Percentiles rank a stretch among this genome's conserved stretches.
These are phyloP conservation scores for Hydropsyche tenuis DNA, from an alignment of 1,140 invertebrate species.

Conservation along the genomic window DNA sequence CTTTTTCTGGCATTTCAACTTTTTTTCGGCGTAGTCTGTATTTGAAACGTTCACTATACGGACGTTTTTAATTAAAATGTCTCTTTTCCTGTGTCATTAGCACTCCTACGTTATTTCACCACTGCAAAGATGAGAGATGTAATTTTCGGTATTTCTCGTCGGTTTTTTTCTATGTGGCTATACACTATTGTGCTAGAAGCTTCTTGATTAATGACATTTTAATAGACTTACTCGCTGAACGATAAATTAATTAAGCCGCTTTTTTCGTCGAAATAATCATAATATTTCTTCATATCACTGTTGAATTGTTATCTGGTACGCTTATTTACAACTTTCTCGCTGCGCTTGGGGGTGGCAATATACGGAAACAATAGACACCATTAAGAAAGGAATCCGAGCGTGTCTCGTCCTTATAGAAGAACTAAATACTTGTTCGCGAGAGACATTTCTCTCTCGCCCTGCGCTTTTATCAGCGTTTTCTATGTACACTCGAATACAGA, in stretches of 20 bases:
- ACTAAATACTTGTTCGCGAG: constrained; percentile 15
- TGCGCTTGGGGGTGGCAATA: not conserved
- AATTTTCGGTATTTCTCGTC: constrained; percentile 10
- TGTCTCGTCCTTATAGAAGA: constrained; percentile 6
- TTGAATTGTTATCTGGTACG: not conserved
- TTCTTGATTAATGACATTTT: constrained; percentile 12
- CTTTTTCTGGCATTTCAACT: constrained; percentile 4
- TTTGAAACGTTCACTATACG: constrained; percentile 11
- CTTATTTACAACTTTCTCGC: not conserved
- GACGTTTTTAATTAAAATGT: constrained; percentile 44
- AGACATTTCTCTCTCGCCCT: constrained; percentile 4
- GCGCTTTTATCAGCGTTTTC: constrained; percentile 24
- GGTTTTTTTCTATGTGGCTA: not conserved
- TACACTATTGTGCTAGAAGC: not conserved
- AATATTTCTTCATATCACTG: not conserved
- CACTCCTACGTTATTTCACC: constrained; percentile 8
- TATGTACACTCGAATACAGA: not conserved
- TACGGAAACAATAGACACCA: constrained; percentile 17
- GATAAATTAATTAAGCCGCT: not conserved
- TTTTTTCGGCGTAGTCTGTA: not conserved
- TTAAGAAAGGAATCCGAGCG: constrained; percentile 18
- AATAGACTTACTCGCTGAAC: not conserved
- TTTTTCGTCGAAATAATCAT: not conserved
- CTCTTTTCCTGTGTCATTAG: constrained; percentile 36
- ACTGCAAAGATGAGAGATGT: not conserved